Percentiles rank a stretch among this genome's conserved stretches.
Conservation (phyloP, 2,113 vertebrate species). For the Lanius collurio region DNA sequence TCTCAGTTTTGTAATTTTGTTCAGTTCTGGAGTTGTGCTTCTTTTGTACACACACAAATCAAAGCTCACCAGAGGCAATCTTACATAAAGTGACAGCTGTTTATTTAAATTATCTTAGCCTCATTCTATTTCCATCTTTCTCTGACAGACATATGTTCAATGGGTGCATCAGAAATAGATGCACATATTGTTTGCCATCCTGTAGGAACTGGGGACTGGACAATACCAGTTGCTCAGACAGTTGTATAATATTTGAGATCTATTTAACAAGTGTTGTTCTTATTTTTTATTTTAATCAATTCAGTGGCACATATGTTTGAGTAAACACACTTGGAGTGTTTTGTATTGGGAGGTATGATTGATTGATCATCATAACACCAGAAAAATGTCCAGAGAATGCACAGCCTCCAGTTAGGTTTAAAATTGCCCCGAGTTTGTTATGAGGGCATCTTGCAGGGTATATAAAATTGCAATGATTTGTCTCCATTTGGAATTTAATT, state of each 20-base stretch:
- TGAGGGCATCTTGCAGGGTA: background rate
- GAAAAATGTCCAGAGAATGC: background rate
- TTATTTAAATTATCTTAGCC: constrained; percentile 73
- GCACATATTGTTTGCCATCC: constrained; percentile 71
- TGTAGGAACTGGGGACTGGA: constrained; percentile 39
- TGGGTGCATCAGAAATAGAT: constrained; percentile 55
- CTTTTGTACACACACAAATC: constrained; percentile 38
- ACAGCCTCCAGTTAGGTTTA: background rate
- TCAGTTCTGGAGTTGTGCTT: background rate
- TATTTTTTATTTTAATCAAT: background rate
- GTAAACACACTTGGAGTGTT: constrained; percentile 21
- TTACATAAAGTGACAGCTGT: constrained; percentile 74
- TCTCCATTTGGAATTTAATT: background rate
- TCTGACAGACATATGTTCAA: constrained; percentile 72
- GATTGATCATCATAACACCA: background rate
- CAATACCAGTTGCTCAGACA: constrained; percentile 56
- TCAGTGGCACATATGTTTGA: background rate
- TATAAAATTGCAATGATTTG: background rate
- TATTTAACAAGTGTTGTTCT: background rate
- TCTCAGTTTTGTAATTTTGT: background rate
- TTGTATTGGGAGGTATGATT: background rate
- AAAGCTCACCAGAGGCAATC: constrained; percentile 69
- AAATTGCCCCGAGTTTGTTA: background rate
- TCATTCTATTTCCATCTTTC: constrained; percentile 56
- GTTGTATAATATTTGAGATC: constrained; percentile 17